phyloP scores from a whole-genome alignment of 2,888 invertebrate genomes.

The Gibbula magus region DNA sequence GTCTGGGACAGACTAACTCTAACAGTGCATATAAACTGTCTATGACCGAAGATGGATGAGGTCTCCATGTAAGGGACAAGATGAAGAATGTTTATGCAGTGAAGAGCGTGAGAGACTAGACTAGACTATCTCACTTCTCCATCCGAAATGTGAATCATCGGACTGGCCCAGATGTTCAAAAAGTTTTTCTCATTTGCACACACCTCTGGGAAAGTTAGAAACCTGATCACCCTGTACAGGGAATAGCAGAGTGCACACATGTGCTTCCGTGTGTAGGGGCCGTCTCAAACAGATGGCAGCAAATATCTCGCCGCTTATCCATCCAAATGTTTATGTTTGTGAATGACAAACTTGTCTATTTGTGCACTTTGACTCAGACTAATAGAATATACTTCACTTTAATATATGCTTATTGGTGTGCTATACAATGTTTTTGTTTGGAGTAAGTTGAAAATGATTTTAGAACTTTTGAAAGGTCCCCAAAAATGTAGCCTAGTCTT shows the following conservation, averaged over 20 bases:
- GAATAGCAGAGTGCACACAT: background rate
- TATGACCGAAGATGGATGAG: background rate
- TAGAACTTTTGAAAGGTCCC: no score
- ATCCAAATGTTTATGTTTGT: no score
- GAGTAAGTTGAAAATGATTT: no score
- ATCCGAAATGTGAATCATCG: background rate
- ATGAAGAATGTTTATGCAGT: background rate
- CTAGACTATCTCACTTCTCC: background rate
- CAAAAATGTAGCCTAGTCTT: no score
- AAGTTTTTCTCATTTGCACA: background rate
- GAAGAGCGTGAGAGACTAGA: constrained; percentile 11
- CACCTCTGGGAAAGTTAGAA: constrained; percentile 10
- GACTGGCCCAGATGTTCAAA: background rate
- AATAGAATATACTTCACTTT: no score
- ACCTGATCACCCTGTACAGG: background rate
- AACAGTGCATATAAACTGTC: no score
- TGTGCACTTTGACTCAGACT: no score
- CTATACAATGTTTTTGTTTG: no score
- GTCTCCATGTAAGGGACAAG: background rate
- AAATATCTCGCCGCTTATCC: no score
- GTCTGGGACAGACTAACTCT: no score
- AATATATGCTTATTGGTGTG: no score
- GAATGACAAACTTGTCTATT: no score
- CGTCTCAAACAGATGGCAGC: background rate
- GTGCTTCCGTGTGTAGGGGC: constrained; percentile 4